A percentile compares a stretch with the other conserved stretches of the same genome.
Evolutionary conservation across 2,888 invertebrate species (phyloP).

Genomic region (Polydrusus pterygomalis): DNA sequence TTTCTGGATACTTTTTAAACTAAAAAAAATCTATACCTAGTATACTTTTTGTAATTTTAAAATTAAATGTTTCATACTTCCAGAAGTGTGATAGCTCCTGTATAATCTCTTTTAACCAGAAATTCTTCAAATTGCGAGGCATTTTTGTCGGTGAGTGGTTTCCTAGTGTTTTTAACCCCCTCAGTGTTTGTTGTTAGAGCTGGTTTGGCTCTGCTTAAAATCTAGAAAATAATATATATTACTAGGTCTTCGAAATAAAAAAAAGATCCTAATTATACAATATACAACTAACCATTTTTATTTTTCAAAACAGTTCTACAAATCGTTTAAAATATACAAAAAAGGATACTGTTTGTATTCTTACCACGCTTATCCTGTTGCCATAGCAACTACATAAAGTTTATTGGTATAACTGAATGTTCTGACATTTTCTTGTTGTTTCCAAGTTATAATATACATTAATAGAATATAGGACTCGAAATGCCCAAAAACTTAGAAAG

Average conservation of each 20-base stretch:
- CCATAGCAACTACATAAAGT: neutral
- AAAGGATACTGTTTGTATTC: slow-evolving; percentile 8
- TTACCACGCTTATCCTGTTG: slow-evolving; percentile 1
- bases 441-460: neutral
- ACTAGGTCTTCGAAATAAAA: neutral
- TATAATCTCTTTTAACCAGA: slow-evolving; percentile 91
- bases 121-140: slow-evolving; percentile 93
- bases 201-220: slow-evolving; percentile 88
- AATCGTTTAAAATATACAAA: neutral
- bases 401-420: neutral
- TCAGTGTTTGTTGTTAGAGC: slow-evolving; percentile 75
- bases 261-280: neutral
- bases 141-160: slow-evolving; percentile 69
- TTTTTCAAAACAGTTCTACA: neutral
- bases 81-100: slow-evolving; percentile 93
- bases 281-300: slow-evolving; percentile 3
- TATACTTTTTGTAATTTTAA: neutral
- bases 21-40: slow-evolving; percentile 62
- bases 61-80: slow-evolving; percentile 78
- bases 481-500: too few species aligned
- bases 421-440: neutral
- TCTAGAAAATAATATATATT: slow-evolving; percentile 73
- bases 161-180: slow-evolving; percentile 59
- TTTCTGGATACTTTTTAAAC: slow-evolving; percentile 76
- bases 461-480: neutral